A percentile compares a stretch with the other conserved stretches of the same genome.
phyloP scores from a whole-genome alignment of 2,888 invertebrate species.

The Phalera bucephala region DNA sequence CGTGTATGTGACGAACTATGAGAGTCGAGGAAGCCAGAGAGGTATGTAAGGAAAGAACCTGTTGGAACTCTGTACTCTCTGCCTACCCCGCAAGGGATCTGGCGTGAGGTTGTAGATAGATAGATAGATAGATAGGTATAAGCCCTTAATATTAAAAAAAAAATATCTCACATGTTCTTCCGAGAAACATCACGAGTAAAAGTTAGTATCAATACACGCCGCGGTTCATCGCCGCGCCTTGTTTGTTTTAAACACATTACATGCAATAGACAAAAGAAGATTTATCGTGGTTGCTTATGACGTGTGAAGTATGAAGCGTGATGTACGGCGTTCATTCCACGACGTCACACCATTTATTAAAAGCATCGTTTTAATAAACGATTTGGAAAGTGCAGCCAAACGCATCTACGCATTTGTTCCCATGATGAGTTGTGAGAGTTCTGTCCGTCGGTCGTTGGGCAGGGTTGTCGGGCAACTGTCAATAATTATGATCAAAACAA shows the following conservation, averaged over 20 bases:
- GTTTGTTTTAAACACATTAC: conserved; percentile 43
- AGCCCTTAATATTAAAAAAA: too few species aligned
- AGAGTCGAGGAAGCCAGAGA: too few species aligned
- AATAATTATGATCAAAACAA: too few species aligned
- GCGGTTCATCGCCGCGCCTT: conserved; percentile 22
- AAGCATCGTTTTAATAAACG: conserved; percentile 30
- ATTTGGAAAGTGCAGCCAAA: conserved; percentile 34
- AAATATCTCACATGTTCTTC: too few species aligned
- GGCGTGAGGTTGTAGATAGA: too few species aligned
- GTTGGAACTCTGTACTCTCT: too few species aligned
- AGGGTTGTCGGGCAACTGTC: not conserved
- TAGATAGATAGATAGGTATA: too few species aligned
- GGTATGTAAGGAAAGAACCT: too few species aligned
- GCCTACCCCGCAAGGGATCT: too few species aligned
- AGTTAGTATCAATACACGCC: too few species aligned
- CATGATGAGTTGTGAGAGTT: not conserved
- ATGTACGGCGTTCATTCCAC: conserved; percentile 50
- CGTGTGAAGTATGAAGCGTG: conserved; percentile 48
- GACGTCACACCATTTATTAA: conserved; percentile 58
- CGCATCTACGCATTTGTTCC: conserved; percentile 11
- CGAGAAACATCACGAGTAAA: too few species aligned
- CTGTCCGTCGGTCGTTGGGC: not conserved
- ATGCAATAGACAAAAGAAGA: conserved; percentile 66
- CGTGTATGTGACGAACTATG: too few species aligned
- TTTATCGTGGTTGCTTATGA: conserved; percentile 56